Percentiles rank a stretch among this genome's conserved stretches.
Conservation (phyloP, 1,140 invertebrate genomes). For the Eufriesea mexicana region DNA sequence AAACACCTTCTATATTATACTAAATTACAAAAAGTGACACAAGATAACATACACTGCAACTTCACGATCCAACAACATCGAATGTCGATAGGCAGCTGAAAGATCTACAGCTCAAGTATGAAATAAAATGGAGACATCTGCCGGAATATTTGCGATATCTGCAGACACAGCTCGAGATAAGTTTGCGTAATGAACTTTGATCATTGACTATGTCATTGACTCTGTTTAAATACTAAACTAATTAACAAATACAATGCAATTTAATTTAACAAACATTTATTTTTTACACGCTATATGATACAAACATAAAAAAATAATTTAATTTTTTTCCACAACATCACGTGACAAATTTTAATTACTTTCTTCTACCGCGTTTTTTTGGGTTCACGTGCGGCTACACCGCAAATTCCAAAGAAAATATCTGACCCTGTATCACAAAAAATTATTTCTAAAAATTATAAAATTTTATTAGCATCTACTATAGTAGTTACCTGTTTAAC, state of each 20-base stretch:
- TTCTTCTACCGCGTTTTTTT: not conserved
- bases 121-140: slow-evolving; percentile 27
- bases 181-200: not conserved
- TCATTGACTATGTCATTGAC: not conserved
- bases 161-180: not conserved
- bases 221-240: too few species aligned
- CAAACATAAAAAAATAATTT: not conserved
- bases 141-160: too few species aligned
- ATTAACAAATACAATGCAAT: too few species aligned
- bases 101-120: slow-evolving; percentile 25
- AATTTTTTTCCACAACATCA: not conserved
- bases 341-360: not conserved
- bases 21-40: not conserved
- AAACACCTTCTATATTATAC: not conserved
- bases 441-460: not conserved
- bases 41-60: not conserved
- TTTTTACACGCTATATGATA: not conserved
- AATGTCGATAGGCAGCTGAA: slow-evolving; percentile 1
- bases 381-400: too few species aligned
- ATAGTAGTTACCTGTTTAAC: not conserved
- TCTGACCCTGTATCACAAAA: not conserved
- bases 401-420: not conserved
- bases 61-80: not conserved
- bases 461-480: not conserved
- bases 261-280: not conserved